These are phyloP conservation scores for Takifugu flavidus DNA, from an alignment of 2,113 vertebrate species.

Conservation along the genomic window DNA sequence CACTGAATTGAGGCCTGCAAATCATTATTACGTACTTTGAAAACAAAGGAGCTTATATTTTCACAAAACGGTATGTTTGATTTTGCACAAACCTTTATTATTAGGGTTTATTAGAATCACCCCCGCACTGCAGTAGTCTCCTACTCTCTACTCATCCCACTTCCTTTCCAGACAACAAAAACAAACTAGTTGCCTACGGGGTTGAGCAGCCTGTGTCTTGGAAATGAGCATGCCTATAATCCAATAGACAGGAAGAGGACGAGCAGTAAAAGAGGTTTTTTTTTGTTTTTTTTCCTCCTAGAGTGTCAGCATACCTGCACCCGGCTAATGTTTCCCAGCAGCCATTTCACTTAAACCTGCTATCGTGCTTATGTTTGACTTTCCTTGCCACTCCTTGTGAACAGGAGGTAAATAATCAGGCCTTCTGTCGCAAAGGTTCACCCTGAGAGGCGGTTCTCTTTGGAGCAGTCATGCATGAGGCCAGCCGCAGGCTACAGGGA, in stretches of 20 bases:
- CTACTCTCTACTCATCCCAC: neutral
- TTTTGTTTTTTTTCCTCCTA: neutral
- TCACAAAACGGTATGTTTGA: conserved; percentile 31
- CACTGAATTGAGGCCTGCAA: conserved; percentile 31
- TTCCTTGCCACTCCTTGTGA: neutral
- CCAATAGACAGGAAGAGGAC: neutral
- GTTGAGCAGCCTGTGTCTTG: conserved; percentile 14
- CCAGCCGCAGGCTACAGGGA: conserved; percentile 44
- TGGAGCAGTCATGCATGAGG: conserved; percentile 46
- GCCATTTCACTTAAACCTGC: neutral
- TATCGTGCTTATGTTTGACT: neutral
- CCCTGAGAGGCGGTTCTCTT: conserved; percentile 45
- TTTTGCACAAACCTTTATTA: conserved; percentile 21
- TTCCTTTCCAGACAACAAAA: conserved; percentile 31
- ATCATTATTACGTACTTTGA: conserved; percentile 32
- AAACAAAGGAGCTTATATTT: conserved; percentile 31
- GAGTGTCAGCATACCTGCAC: neutral
- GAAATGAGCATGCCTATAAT: conserved; percentile 23
- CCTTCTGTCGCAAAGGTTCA: conserved; percentile 24
- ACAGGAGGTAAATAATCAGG: too few species aligned
- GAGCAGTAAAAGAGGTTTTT: neutral
- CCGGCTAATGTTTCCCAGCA: neutral
- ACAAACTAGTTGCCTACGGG: conserved; percentile 23
- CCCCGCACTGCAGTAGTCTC: conserved; percentile 2
- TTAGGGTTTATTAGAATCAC: conserved; percentile 36